phyloP scores from a whole-genome alignment of 2,888 invertebrate species.

The Apoderus coryli region DNA sequence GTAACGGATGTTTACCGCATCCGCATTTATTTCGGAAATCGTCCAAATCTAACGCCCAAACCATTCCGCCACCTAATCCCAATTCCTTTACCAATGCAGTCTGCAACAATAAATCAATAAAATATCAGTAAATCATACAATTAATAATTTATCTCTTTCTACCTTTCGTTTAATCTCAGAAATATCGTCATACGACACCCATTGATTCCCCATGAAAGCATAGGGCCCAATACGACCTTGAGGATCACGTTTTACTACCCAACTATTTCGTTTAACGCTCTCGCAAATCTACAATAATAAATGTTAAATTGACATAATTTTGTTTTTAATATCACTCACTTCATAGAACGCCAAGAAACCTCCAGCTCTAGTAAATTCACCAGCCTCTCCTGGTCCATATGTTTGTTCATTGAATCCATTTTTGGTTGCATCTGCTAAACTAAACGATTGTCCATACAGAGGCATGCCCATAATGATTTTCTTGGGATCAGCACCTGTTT shows the following conservation, averaged over 20 bases:
- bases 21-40: constrained; percentile 56
- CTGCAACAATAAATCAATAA: constrained; percentile 25
- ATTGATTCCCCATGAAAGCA: constrained; percentile 54
- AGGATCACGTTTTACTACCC: constrained; percentile 46
- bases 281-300: constrained; percentile 41
- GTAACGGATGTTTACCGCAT: constrained; percentile 51
- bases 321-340: constrained; percentile 29
- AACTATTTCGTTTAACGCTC: constrained; percentile 41
- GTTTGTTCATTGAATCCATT: constrained; percentile 43
- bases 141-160: constrained; percentile 11
- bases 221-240: constrained; percentile 56
- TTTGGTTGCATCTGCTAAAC: constrained; percentile 37
- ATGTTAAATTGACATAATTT: neutral
- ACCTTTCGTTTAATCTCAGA: constrained; percentile 46
- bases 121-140: neutral
- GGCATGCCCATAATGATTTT: constrained; percentile 64
- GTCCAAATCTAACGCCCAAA: constrained; percentile 68
- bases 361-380: constrained; percentile 50
- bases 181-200: constrained; percentile 66
- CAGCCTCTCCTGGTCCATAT: constrained; percentile 53
- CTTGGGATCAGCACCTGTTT: constrained; percentile 44
- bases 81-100: constrained; percentile 41
- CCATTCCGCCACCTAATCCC: constrained; percentile 55
- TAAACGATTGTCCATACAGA: constrained; percentile 63
- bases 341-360: constrained; percentile 69